Evolutionary conservation across 2,113 vertebrate genomes (phyloP).

Genomic region (Neolamprologus ventralis): DNA sequence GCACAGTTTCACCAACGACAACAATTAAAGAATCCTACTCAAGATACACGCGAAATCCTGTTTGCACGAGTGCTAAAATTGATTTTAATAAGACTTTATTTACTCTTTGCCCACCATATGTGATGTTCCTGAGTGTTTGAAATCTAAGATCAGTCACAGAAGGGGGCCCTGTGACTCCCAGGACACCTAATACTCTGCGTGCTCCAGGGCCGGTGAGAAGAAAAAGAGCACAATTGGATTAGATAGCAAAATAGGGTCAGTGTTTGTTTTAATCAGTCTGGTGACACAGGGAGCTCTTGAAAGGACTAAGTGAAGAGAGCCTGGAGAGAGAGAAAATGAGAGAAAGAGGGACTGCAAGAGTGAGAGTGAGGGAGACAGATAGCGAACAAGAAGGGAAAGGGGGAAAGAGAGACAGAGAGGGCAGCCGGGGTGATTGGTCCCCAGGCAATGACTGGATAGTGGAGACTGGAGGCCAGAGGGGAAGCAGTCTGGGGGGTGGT

Average conservation of each 20-base stretch:
- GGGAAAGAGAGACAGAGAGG: conserved; percentile 50
- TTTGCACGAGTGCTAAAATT: conserved; percentile 21
- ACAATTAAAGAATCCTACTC: not conserved
- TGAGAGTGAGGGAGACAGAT: conserved; percentile 18
- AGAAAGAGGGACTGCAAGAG: not conserved
- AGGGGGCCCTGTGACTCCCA: conserved; percentile 52
- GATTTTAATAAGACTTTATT: conserved; percentile 59
- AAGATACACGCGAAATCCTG: not conserved
- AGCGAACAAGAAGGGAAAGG: conserved; percentile 40
- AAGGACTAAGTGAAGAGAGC: conserved; percentile 61
- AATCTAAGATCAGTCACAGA: conserved; percentile 62
- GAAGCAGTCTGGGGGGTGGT: conserved; percentile 58
- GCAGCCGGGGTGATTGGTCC: conserved; percentile 62
- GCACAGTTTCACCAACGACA: not conserved
- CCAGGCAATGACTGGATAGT: conserved; percentile 53
- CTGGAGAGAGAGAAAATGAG: conserved; percentile 53
- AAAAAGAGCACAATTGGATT: conserved; percentile 83
- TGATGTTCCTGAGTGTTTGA: conserved; percentile 67
- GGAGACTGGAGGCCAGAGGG: conserved; percentile 53
- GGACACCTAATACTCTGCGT: conserved; percentile 77
- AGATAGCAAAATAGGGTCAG: conserved; percentile 83
- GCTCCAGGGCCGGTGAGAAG: conserved; percentile 70
- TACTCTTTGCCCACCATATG: conserved; percentile 62
- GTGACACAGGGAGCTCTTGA: conserved; percentile 81
- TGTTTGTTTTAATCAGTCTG: conserved; percentile 91